Evolutionary conservation across 2,888 invertebrate species (phyloP).

Genomic region (Agonopterix subpropinquella): DNA sequence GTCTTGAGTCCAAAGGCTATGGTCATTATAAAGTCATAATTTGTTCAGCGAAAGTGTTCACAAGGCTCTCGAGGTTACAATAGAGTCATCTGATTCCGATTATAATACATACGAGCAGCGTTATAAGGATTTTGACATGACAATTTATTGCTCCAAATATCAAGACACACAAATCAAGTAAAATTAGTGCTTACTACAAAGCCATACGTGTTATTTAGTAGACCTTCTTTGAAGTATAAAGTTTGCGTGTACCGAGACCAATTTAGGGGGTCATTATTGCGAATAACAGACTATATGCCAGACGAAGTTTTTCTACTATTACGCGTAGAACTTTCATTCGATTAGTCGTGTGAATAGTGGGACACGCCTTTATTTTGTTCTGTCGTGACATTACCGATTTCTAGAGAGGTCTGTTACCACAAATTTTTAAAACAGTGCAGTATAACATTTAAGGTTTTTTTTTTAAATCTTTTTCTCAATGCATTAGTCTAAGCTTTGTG

Average conservation of each 20-base stretch:
- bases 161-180: neutral
- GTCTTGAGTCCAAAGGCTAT: slow-evolving; percentile 17
- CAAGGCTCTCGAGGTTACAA: slow-evolving; percentile 5
- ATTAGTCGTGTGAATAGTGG: slow-evolving; percentile 28
- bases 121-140: neutral
- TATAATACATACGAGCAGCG: neutral
- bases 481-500: too few species aligned
- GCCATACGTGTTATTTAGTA: too few species aligned
- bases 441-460: too few species aligned
- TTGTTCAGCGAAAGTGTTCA: slow-evolving; percentile 38
- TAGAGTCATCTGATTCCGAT: slow-evolving; percentile 3
- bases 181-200: too few species aligned
- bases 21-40: slow-evolving; percentile 48
- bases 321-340: slow-evolving; percentile 34
- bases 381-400: slow-evolving; percentile 4
- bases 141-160: neutral
- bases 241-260: slow-evolving; percentile 40
- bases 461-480: too few species aligned
- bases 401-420: neutral
- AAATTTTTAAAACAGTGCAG: neutral
- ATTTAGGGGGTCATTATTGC: slow-evolving; percentile 44
- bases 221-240: slow-evolving; percentile 5
- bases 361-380: slow-evolving; percentile 6
- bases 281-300: slow-evolving; percentile 26
- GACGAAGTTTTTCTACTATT: slow-evolving; percentile 31